Percentiles rank a stretch among this genome's conserved stretches.
These are phyloP conservation scores for Uria lomvia DNA, from an alignment of 2,113 vertebrate species.

Conservation along the genomic window DNA sequence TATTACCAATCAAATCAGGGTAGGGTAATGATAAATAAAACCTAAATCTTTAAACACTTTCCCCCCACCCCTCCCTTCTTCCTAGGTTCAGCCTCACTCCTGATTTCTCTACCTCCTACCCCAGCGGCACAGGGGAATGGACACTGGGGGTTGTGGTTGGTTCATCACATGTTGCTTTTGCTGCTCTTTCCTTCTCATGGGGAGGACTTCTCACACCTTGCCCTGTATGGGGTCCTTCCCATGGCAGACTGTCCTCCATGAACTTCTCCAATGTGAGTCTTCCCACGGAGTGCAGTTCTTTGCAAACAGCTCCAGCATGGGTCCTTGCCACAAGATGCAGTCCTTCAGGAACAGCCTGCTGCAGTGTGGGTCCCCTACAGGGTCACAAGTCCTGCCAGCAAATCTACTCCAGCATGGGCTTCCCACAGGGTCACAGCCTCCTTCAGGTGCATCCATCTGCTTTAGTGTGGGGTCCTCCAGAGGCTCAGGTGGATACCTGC, in stretches of 20 bases:
- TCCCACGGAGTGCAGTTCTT: not conserved
- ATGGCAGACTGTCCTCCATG: not conserved
- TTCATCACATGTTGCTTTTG: not conserved
- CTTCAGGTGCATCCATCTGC: not conserved
- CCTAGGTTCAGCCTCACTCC: not conserved
- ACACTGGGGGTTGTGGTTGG: not conserved
- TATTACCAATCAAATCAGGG: not conserved
- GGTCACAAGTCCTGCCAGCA: not conserved
- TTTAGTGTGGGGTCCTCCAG: not conserved
- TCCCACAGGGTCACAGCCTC: not conserved
- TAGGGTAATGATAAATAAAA: not conserved
- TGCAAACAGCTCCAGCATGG: not conserved
- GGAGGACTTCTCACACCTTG: not conserved
- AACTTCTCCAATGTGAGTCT: not conserved
- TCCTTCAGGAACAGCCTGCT: not conserved
- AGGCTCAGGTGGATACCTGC: not conserved
- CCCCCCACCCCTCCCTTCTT: not conserved
- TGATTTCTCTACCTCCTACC: not conserved
- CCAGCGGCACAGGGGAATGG: not conserved
- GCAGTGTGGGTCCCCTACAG: not conserved
- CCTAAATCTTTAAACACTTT: not conserved
- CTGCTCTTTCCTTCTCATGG: not conserved
- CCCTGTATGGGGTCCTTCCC: not conserved
- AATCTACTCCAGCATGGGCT: not conserved
- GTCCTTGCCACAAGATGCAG: not conserved